Evolutionary conservation across 1,140 invertebrate genomes (phyloP), one percentile per base, ranked within the genome.

Genomic region (Sesamia nonagrioides): DNA sequence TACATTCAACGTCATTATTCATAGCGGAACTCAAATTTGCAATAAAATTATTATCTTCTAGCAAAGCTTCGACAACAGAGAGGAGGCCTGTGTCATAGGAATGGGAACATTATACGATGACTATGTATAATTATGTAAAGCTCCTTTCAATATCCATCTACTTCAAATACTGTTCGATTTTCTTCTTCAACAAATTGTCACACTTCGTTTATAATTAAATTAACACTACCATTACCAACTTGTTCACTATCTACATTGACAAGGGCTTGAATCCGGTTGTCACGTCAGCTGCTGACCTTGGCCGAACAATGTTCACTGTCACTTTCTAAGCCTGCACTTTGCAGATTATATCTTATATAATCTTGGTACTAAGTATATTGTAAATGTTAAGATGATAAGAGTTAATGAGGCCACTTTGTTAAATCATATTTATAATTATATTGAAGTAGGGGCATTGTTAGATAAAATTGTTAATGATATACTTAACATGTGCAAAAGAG

Each of bases 261-360:
- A 75, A 50, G 56, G 56, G 73, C 56, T 63, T 75, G 27, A 33
- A 75, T 75, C 73, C 73, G 73, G 73, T 63, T 75, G 73, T 50
- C 58, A 75, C 73, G 56, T 61, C 58, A 75, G 56, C 73, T 17
- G 27, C 3, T 42, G 56, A 75, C 73, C 73, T 75, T 75, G 73
- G 52, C 21, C 21, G 15, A 61, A 75, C 56, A 75, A 48, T 75
- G 73, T 63, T 75, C 58, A 75, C 73, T 75, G 58, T 75, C 45
- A 37, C 73, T 75, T 75, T 75, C 73, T 75, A 61, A 61, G 40
- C 73, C 73, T 58, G 52, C 54, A 73, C 40, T 48, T 48, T 63
- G 21, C 42, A 63, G 73, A 61, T 75, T n/a, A 13, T 35, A 37
- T 61, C 73, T 48, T 75, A 61, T 73, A 63, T 63, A 75, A 50